Base-by-base conservation (phyloP, 2,888 invertebrate genomes). In the Choreutis nemorana region DNA sequence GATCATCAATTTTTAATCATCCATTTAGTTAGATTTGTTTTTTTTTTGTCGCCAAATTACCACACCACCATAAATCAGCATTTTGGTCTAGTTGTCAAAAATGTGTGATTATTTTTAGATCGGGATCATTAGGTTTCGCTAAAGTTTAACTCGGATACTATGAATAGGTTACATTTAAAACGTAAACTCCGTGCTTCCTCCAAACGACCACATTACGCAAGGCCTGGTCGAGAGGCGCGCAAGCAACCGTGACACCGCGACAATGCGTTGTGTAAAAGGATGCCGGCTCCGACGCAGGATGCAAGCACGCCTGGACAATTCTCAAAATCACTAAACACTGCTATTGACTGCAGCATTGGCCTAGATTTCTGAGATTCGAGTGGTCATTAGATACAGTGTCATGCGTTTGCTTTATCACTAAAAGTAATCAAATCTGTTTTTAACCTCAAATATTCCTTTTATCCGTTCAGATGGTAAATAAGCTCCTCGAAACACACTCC, bases 161-260 rank as follows among this genome's bases (percentile, higher is more conserved):
- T n/a, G n/a, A n/a, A n/a, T n/a, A n/a, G n/a, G 11, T 23, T 23
- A 23, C 23, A 9, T 6, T 23, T 23, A 23, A 10, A 23, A 12
- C 6, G 13, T 12, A 13, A 23, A 23, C 5, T 12, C 29, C 26
- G 14, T 24, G 31, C 34, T 36, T 39, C 30, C 31, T 34, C 26
- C 37, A 34, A 36, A 33, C 30, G 11, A 11, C 23, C 40, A 37
- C 33, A 36, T 38, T 36, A 36, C 25, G 38, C 36, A 38, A 39
- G 34, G 34, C 39, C 37, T 37, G 40, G 45, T 47, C 54, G 32
- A 23, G 31, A 38, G 40, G 40, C 39, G 42, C 46, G 48, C 57
- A 48, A 40, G 56, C 57, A 57, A 71, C 57, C 71, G 63, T 65
- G 66, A 70, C 68, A 58, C 53, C 63, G 55, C 53, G 50, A 64